Conservation (phyloP, 2,797 vertebrate species). For the Peromyscus eremicus region DNA sequence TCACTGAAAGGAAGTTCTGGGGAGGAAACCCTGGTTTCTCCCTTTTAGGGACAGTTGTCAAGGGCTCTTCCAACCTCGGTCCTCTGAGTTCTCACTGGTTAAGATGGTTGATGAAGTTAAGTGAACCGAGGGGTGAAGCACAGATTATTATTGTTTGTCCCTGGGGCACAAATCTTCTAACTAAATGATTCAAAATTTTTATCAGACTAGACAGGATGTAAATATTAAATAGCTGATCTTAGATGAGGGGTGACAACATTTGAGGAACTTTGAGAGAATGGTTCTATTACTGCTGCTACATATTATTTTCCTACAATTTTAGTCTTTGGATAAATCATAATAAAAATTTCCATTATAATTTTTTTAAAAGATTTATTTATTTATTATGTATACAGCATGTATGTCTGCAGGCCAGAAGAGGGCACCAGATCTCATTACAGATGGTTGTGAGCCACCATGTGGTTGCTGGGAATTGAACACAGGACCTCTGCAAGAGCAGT, state of each 20-base stretch:
- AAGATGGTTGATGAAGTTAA: neutral
- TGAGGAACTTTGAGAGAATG: neutral
- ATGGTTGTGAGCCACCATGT: too few relatives aligned
- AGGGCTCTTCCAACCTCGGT: neutral
- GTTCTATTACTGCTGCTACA: neutral
- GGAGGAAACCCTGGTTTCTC: neutral
- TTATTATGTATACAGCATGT: too few relatives aligned
- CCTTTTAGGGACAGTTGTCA: neutral
- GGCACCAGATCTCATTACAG: too few relatives aligned
- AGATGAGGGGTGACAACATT: neutral
- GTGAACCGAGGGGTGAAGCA: neutral
- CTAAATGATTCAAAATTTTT: neutral
- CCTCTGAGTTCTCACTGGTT: neutral
- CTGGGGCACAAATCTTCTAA: neutral
- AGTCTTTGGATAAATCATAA: neutral
- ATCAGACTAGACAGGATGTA: neutral
- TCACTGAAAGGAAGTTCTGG: neutral
- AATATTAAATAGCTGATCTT: neutral
- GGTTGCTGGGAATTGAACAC: too few relatives aligned
- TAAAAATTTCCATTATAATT: neutral
- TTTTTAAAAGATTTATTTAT: too few relatives aligned
- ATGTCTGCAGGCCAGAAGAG: too few relatives aligned
- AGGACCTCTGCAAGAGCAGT: too few relatives aligned
- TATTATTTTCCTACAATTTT: neutral
- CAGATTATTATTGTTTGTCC: neutral